Conservation (phyloP, 2,797 vertebrate genomes). For the Pseudopleuronectes americanus region DNA sequence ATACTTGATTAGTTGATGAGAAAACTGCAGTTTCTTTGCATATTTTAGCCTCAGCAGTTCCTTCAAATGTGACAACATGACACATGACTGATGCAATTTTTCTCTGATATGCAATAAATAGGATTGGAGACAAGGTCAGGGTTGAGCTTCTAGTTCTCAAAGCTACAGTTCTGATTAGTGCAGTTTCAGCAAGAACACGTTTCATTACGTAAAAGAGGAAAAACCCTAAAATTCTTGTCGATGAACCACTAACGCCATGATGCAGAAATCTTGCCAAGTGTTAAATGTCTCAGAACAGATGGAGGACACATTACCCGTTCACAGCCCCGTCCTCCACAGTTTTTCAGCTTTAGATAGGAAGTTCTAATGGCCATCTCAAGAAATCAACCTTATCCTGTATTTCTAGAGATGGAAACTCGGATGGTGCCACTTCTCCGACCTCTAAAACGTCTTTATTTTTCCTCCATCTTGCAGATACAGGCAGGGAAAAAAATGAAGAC, state of each 20-base stretch:
- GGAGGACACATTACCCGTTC: slow-evolving; percentile 74
- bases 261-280: slow-evolving; percentile 61
- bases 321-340: slow-evolving; percentile 58
- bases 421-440: slow-evolving; percentile 8
- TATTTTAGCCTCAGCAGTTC: slow-evolving; percentile 3
- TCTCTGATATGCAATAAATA: slow-evolving; percentile 24
- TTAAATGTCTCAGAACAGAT: slow-evolving; percentile 72
- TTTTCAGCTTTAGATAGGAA: slow-evolving; percentile 59
- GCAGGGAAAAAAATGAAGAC: slow-evolving; percentile 5
- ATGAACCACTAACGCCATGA: slow-evolving; percentile 64
- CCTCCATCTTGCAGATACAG: slow-evolving; percentile 8
- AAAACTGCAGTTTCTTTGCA: slow-evolving; percentile 1
- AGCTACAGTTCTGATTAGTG: slow-evolving; percentile 57
- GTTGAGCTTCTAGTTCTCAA: slow-evolving; percentile 25
- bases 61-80: neutral
- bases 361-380: slow-evolving; percentile 51
- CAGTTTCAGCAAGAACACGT: slow-evolving; percentile 68
- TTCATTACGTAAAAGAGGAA: slow-evolving; percentile 63
- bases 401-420: slow-evolving; percentile 54
- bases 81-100: neutral
- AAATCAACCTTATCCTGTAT: slow-evolving; percentile 56
- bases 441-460: slow-evolving; percentile 8
- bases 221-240: slow-evolving; percentile 68
- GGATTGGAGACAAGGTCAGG: slow-evolving; percentile 18
- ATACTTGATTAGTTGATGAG: neutral